A percentile compares a stretch with the other conserved stretches of the same genome.
These are phyloP conservation scores for Halocynthia roretzi DNA, from an alignment of 23 tunicate species.

Conservation along the genomic window DNA sequence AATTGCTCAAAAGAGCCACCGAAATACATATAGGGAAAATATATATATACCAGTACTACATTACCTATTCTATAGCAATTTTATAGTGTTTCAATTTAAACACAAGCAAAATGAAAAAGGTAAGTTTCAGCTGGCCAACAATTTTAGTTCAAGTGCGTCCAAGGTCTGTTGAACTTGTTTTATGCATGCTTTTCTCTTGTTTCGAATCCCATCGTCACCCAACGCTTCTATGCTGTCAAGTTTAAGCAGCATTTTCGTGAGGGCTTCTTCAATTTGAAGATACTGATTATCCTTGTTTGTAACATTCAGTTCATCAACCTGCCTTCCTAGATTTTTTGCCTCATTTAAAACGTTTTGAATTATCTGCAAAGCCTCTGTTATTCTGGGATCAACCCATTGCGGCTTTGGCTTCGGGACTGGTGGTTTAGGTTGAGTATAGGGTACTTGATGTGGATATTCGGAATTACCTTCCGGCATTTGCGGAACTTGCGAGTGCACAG, in stretches of 20 bases:
- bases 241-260: slow-evolving; percentile 36
- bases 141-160: slow-evolving; percentile 60
- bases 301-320: slow-evolving; percentile 38
- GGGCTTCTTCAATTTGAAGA: slow-evolving; percentile 42
- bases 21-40: too few relatives aligned
- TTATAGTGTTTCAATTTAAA: neutral
- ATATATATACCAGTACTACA: too few relatives aligned
- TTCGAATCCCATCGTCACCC: slow-evolving; percentile 43
- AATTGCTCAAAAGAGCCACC: too few relatives aligned
- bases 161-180: slow-evolving; percentile 71
- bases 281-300: slow-evolving; percentile 39
- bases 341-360: slow-evolving; percentile 18
- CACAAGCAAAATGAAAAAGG: neutral
- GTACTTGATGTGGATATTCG: neutral
- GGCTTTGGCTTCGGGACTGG: slow-evolving; percentile 13
- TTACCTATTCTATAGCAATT: too few relatives aligned
- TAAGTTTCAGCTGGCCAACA: slow-evolving; percentile 11
- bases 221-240: slow-evolving; percentile 68
- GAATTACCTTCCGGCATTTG: neutral
- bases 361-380: slow-evolving; percentile 8
- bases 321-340: slow-evolving; percentile 35
- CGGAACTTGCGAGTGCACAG: too few relatives aligned
- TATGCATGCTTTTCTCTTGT: slow-evolving; percentile 54
- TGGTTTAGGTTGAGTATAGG: slow-evolving; percentile 15
- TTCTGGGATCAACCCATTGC: slow-evolving; percentile 25